Conservation (phyloP, 2,797 vertebrate species). For the Alectoris magna region DNA sequence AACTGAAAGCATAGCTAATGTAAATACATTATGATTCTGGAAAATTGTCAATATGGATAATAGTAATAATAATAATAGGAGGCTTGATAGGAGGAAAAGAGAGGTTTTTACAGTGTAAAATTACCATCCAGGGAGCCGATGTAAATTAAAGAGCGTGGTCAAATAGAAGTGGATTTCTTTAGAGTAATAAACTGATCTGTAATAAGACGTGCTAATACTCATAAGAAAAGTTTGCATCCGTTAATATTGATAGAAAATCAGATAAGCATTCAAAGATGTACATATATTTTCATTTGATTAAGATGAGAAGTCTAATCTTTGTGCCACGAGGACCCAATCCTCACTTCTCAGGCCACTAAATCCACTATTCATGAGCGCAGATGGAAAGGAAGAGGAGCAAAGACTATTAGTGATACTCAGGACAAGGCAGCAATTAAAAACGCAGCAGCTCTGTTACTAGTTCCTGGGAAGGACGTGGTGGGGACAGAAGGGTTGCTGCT, state of each 20-base stretch:
- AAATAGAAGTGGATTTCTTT: background rate
- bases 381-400: background rate
- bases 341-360: background rate
- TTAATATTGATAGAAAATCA: background rate
- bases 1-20: background rate
- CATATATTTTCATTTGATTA: background rate
- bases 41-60: background rate
- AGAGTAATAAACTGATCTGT: background rate
- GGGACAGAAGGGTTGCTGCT: background rate
- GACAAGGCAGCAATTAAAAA: background rate
- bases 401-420: background rate
- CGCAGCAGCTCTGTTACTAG: background rate
- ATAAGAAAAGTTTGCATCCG: background rate
- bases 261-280: background rate
- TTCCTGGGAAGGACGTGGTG: rapidly evolving
- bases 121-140: background rate
- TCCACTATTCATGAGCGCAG: background rate
- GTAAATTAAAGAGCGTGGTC: background rate
- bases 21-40: background rate
- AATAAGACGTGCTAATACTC: background rate
- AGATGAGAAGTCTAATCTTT: background rate
- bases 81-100: background rate
- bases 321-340: background rate
- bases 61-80: background rate
- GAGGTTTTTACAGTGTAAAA: background rate